Percentiles rank a stretch among this genome's conserved stretches.
Conservation (phyloP, 2,888 invertebrate genomes). For the Dynastes maya region DNA sequence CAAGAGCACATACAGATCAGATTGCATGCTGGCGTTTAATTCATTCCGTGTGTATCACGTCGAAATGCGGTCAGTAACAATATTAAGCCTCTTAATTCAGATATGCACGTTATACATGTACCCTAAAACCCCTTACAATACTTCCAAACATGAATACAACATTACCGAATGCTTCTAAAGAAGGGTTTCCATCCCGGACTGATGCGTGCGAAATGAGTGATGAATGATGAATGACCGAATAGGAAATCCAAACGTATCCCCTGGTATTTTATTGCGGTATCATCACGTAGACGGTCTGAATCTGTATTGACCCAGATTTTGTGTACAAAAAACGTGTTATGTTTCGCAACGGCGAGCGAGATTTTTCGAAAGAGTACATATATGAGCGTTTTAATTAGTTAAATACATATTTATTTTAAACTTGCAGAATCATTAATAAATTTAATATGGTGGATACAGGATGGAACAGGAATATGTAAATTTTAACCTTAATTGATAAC, state of each 20-base stretch:
- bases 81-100: not conserved
- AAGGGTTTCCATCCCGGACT: not conserved
- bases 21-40: not conserved
- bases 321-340: too few species aligned
- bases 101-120: not conserved
- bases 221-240: not conserved
- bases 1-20: not conserved
- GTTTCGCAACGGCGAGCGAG: too few species aligned
- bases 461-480: too few species aligned
- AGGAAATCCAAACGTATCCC: not conserved
- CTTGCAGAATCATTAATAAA: too few species aligned
- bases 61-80: not conserved
- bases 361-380: too few species aligned
- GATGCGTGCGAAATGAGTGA: not conserved
- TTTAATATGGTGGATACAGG: too few species aligned
- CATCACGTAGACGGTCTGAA: not conserved
- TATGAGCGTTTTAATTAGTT: too few species aligned
- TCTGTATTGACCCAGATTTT: too few species aligned
- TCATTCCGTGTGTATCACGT: not conserved
- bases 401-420: too few species aligned
- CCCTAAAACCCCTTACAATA: not conserved
- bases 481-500: too few species aligned
- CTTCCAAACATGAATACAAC: not conserved
- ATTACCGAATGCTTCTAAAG: conserved; percentile 3
- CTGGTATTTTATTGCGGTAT: not conserved